Evolutionary conservation across 2,113 vertebrate genomes (phyloP), one percentile per base, ranked within the genome.

Genomic region (Rhea pennata): DNA sequence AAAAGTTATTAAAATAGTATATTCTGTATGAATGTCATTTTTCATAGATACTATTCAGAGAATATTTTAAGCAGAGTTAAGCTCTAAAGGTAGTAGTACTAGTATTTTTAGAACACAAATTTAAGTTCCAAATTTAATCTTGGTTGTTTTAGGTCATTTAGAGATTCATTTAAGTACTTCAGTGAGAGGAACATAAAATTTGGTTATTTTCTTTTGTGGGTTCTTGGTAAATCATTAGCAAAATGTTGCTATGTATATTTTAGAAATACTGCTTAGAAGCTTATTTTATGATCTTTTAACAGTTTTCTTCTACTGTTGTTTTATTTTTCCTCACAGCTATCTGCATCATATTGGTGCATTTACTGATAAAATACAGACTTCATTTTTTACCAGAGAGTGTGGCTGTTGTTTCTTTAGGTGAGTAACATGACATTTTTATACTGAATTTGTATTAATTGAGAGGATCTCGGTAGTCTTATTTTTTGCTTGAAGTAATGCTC

Each of bases 331-430:
- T 84, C 61, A 69, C 97, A 99, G 99, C 98, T 97, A 99, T 99
- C 96, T 99, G 99, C 98, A 99, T 99, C 98, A 98, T 99, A 98
- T 98, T 99, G 99, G 99, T 99, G 98, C 99, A 99, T 97, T 98
- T 99, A 96, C 98, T 99, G 93, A 99, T 99, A 97, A 99, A 98
- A 96, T 99, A 99, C 96, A 98, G 99, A 88, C 98, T 99, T 58
- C 99, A 99, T 98, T 99, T 99, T 96, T 96, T 99, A 93, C 99
- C 99, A 39, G 99, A 99, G 97, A 99, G 99, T 4, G 99, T 99
- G 95, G 99, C 99, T 56, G 99, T 99, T 27, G 99, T 99, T 81
- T 99, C 99, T 31, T 98, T 99, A 79, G 99, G 99, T 99, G 96
- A 99, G 99, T 98, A 88, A 66, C 23, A 0, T 36, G 40, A 39